Conservation (phyloP, 2,888 invertebrate species). For the Scaptomyza flava region DNA sequence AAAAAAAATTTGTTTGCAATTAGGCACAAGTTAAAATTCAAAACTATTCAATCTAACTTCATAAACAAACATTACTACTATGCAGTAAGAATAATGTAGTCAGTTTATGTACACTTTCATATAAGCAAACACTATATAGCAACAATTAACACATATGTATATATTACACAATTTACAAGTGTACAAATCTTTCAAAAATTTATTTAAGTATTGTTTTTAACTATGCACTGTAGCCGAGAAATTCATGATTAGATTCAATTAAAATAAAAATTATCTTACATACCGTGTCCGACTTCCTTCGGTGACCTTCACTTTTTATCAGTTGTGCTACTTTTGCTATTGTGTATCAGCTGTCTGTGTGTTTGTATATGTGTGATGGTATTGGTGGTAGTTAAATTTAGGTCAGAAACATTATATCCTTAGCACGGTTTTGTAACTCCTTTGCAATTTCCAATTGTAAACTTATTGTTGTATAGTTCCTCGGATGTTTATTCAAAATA, state of each 20-base stretch:
- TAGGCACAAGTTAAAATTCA: neutral
- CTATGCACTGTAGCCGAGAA: neutral
- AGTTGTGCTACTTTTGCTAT: constrained; percentile 48
- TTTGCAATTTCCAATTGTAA: constrained; percentile 20
- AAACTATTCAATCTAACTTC: neutral
- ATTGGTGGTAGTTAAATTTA: constrained; percentile 56
- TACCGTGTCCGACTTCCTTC: constrained; percentile 38
- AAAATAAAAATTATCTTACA: constrained; percentile 15
- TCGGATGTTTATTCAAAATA: constrained; percentile 1
- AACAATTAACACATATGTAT: too few species aligned
- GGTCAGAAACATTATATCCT: constrained; percentile 65
- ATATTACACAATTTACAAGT: neutral
- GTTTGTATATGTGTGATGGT: neutral
- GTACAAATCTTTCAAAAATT: neutral
- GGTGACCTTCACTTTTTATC: constrained; percentile 46
- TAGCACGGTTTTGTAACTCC: constrained; percentile 37
- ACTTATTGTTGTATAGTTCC: neutral
- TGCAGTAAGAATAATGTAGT: neutral
- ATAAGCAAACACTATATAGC: too few species aligned
- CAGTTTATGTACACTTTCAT: neutral
- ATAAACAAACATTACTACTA: neutral
- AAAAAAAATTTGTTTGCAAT: neutral
- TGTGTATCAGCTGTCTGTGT: constrained; percentile 31
- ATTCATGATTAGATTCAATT: neutral
- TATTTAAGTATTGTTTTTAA: neutral